These are phyloP conservation scores for Drosophila carrolli DNA, from an alignment of 1,140 invertebrate species.

Conservation along the genomic window DNA sequence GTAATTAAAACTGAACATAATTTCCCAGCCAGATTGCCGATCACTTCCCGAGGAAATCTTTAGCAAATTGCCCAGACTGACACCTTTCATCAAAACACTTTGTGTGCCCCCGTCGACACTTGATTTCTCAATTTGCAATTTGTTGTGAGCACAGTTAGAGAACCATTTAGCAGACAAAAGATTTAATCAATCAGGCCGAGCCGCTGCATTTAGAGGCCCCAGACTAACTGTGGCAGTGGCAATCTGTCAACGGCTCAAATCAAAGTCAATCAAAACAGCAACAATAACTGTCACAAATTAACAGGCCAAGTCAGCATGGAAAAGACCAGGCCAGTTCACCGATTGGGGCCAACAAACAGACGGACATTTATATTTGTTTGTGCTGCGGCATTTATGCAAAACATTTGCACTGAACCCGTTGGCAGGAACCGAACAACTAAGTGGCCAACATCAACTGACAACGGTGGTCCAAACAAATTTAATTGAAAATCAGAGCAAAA, in stretches of 20 bases:
- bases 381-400: slow-evolving; percentile 29
- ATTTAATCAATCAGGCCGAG: slow-evolving; percentile 45
- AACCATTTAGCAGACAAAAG: slow-evolving; percentile 49
- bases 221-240: slow-evolving; percentile 16
- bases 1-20: slow-evolving; percentile 25
- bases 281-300: slow-evolving; percentile 75
- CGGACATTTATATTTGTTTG: slow-evolving; percentile 17
- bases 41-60: slow-evolving; percentile 26
- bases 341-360: slow-evolving; percentile 52
- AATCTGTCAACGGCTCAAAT: slow-evolving; percentile 55
- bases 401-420: slow-evolving; percentile 43
- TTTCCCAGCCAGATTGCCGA: neutral
- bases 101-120: slow-evolving; percentile 15
- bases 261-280: slow-evolving; percentile 71
- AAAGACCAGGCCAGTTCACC: slow-evolving; percentile 42
- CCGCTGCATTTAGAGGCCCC: slow-evolving; percentile 19
- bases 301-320: slow-evolving; percentile 24
- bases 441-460: slow-evolving; percentile 54
- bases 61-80: slow-evolving; percentile 5
- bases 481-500: slow-evolving; percentile 74
- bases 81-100: slow-evolving; percentile 35
- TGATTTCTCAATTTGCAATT: slow-evolving; percentile 36
- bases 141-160: slow-evolving; percentile 31
- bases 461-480: slow-evolving; percentile 48
- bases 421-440: slow-evolving; percentile 63